A percentile compares a stretch with the other conserved stretches of the same genome.
Evolutionary conservation across 2,797 vertebrate genomes (phyloP).

Genomic region (Betta splendens): DNA sequence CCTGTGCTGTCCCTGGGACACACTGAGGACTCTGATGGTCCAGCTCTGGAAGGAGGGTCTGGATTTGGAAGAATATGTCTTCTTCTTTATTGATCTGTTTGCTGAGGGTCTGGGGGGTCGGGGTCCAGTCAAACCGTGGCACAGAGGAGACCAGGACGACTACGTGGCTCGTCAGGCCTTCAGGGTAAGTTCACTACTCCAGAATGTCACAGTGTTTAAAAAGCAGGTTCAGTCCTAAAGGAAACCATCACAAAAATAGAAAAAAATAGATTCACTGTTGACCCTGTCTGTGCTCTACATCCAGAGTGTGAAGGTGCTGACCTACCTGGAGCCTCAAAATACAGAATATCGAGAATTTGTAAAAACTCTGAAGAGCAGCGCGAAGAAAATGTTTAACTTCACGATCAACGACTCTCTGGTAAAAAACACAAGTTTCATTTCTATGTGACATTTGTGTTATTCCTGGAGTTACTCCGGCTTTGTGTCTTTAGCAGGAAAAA

Average conservation of each 20-base stretch:
- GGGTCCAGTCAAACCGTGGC: constrained; percentile 81
- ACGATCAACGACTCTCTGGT: constrained; percentile 87
- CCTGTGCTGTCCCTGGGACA: constrained; percentile 84
- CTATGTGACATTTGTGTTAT: too few relatives aligned
- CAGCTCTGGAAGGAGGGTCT: constrained; percentile 78
- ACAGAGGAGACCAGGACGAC: constrained; percentile 81
- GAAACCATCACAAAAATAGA: too few relatives aligned
- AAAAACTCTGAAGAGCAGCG: constrained; percentile 76
- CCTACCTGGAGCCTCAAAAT: constrained; percentile 87
- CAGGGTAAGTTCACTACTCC: constrained; percentile 81
- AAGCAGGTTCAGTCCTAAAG: too few relatives aligned
- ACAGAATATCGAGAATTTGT: constrained; percentile 86
- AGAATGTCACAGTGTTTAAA: too few relatives aligned
- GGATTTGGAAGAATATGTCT: constrained; percentile 83
- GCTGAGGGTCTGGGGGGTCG: constrained; percentile 80
- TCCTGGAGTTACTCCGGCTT: too few relatives aligned
- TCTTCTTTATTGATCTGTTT: constrained; percentile 91
- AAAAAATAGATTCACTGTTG: too few relatives aligned
- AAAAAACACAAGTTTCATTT: constrained; percentile 31
- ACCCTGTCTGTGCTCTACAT: too few relatives aligned
- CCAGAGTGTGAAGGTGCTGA: constrained; percentile 92
- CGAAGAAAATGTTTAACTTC: constrained; percentile 85
- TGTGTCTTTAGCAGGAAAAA: too few relatives aligned
- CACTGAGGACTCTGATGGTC: constrained; percentile 86
- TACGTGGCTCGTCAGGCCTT: constrained; percentile 79